Base-by-base conservation (phyloP, 2,888 invertebrate species). In the Lasioglossum calceatum region DNA sequence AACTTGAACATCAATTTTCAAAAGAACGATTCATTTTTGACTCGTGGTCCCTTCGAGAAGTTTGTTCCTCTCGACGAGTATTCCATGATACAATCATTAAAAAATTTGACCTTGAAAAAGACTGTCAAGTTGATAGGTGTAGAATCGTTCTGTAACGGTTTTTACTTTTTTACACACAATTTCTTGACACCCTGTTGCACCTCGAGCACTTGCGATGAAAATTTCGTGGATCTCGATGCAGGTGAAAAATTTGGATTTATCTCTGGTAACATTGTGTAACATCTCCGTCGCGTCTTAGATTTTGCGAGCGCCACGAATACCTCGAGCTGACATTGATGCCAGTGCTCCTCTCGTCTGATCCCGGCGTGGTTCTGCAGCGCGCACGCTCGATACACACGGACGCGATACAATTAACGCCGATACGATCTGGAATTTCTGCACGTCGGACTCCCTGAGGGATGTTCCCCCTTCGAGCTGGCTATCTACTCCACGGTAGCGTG, bases 221-320 rank as follows among this genome's bases (percentile, higher is more conserved):
- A 47, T 14, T 19, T 16, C 50, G 50, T 7, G 19, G 50, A 19
- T 7, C 19, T 50, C 19, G 19, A 23, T 2, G 19, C 7, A 8
- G 23, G 2, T 23, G 23, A 3, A 54, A 23, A 54, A 23, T 10
- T 10, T 8, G 2, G 16, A 32, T 7, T 8, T 19, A 32, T 2
- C 16, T 61, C 27, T 7, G 5, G 16, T 16, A 27, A 16, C 27
- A 27, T 14, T 16, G 16, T 0, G 32, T 8, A 32, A 32, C 64
- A 64, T 32, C 64, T 19, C 32, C 27, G 7, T 64, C 32, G 32
- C 64, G 64, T 19, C 64, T 64, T 64, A 32, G 16, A 64, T 70
- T 71, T 89, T 85, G 89, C 77, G 84, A 89, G 27, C 39, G 54
- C 27, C 75, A 16, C 19, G 42, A 84, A 84, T 61, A 72, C n/a